These are phyloP conservation scores for Hypanus sabinus DNA, from an alignment of 2,113 vertebrate species.

Conservation along the genomic window DNA sequence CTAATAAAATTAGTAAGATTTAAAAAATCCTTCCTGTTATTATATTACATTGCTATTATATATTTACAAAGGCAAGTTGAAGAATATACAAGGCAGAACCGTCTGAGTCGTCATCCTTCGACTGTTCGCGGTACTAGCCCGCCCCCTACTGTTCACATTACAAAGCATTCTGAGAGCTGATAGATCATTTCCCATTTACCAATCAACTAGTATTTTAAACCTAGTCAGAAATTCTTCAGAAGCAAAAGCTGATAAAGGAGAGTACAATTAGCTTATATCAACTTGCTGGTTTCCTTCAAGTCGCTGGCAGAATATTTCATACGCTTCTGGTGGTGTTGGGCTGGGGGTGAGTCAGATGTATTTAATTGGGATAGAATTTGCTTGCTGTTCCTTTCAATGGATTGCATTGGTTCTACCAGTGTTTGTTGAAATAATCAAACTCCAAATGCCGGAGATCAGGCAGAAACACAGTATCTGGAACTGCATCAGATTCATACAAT, in stretches of 20 bases:
- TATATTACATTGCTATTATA: not conserved
- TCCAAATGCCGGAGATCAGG: not conserved
- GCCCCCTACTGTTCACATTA: conserved; percentile 16
- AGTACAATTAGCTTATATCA: not conserved
- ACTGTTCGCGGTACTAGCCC: not conserved
- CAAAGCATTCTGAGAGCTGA: not conserved
- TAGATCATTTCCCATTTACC: too few relatives aligned
- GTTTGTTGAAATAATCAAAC: not conserved
- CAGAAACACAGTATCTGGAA: not conserved
- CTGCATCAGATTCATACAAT: not conserved
- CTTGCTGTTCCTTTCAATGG: not conserved
- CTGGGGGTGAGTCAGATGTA: too few relatives aligned
- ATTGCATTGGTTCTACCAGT: not conserved
- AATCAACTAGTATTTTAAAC: not conserved
- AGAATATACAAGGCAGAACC: not conserved
- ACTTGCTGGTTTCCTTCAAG: not conserved
- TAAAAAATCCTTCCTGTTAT: not conserved
- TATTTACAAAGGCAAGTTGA: not conserved
- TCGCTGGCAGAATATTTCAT: not conserved
- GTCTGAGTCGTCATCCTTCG: not conserved
- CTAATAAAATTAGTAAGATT: too few relatives aligned
- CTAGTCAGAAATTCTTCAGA: not conserved
- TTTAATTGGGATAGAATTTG: not conserved
- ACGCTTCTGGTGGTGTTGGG: too few relatives aligned
- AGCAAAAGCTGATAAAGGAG: not conserved